Evolutionary conservation across 1,140 invertebrate genomes (phyloP), one percentile per base, ranked within the genome.

Genomic region (Penaeus vannamei): DNA sequence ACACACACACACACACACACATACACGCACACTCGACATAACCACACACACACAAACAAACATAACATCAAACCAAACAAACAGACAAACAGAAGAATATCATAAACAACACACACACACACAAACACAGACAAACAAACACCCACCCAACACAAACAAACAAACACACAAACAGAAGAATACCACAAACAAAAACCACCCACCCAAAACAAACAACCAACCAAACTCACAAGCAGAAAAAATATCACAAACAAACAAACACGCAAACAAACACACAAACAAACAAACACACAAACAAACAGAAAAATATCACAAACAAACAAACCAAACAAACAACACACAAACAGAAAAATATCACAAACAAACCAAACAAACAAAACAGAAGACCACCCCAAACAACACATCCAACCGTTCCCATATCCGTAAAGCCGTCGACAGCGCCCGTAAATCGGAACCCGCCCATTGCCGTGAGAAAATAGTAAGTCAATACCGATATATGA

Each of bases 91-190:
- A n/a, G n/a, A n/a, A n/a, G n/a, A n/a, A n/a, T n/a, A n/a, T n/a
- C n/a, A 79, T 3, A 12, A 36, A 36, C n/a, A n/a, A 36, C 17
- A 12, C 46, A 36, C 12, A 81, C 79, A 81, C 79, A n/a, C 36
- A 10, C 80, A 26, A 19, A 82, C 29, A 81, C 1, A 81, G 0
- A 42, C 79, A 36, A 1, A 81, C 29, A 36, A 32, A 59, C 79
- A 81, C 29, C 36, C 26, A 2, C 8, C 36, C 36, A 42, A 81
- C 2, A 32, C 79, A 81, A 17, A 81, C 29, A n/a, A n/a, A n/a
- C n/a, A n/a, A n/a, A 81, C 79, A 81, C 79, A 82, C 80, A 82
- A 36, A 82, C 80, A 82, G 20, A 82, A 32, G 10, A 36, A 82
- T 36, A 42, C 36, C n/a, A 22, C 2, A 20, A 82, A 14, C 42